Evolutionary conservation across 1,140 invertebrate species (phyloP).

Genomic region (Mactra quadrangularis): DNA sequence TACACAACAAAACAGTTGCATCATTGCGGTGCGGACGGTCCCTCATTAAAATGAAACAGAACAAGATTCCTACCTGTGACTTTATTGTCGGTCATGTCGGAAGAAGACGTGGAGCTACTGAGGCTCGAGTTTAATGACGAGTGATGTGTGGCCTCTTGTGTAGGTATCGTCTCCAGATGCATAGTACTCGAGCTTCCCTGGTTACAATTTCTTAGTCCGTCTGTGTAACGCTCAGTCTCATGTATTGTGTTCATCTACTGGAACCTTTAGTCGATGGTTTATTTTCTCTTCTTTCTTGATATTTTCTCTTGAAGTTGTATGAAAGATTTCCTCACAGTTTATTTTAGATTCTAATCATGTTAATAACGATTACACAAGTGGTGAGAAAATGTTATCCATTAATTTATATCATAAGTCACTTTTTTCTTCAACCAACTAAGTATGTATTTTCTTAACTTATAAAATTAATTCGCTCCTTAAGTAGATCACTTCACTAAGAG

Average conservation of each 20-base stretch:
- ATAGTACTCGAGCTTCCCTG: conserved; percentile 40
- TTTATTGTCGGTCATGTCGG: conserved; percentile 53
- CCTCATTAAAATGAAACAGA: too few relatives aligned
- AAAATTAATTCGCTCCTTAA: conserved; percentile 28
- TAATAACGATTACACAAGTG: conserved; percentile 3
- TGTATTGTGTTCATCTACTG: conserved; percentile 58
- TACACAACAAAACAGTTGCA: too few relatives aligned
- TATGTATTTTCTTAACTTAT: conserved; percentile 38
- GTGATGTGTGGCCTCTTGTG: conserved; percentile 29
- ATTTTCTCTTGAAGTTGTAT: background rate
- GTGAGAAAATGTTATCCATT: conserved; percentile 43
- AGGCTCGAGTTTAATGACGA: conserved; percentile 30
- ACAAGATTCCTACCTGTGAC: conserved; percentile 44
- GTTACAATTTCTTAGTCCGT: conserved; percentile 36
- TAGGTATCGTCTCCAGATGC: conserved; percentile 54
- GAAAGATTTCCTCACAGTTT: too few relatives aligned
- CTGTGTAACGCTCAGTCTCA: conserved; percentile 38
- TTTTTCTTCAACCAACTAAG: too few relatives aligned
- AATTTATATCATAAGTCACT: conserved; percentile 18
- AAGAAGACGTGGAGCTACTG: conserved; percentile 11
- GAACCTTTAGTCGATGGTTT: too few relatives aligned
- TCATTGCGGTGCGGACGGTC: too few relatives aligned
- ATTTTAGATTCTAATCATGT: background rate
- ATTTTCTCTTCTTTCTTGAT: background rate
- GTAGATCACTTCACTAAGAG: conserved; percentile 13